Evolutionary conservation across 2,113 vertebrate species (phyloP).

Genomic region (Chaenogobius annularis): DNA sequence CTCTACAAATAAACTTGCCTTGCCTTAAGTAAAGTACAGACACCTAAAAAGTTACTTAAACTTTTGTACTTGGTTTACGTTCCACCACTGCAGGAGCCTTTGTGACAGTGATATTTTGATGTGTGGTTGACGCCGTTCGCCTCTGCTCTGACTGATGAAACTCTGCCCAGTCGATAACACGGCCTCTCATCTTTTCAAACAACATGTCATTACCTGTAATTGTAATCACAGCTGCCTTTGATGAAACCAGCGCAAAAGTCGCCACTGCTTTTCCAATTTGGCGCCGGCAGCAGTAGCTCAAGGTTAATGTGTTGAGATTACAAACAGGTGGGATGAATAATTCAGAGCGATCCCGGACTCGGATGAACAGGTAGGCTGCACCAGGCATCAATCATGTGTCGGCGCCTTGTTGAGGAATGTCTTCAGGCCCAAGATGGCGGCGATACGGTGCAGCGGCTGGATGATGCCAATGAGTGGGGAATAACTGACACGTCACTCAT

Average conservation of each 20-base stretch:
- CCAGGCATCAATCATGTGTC: conserved; percentile 45
- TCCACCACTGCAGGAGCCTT: conserved; percentile 26
- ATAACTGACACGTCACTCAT: conserved; percentile 63
- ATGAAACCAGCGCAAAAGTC: conserved; percentile 8
- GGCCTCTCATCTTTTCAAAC: conserved; percentile 31
- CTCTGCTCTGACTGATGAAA: conserved; percentile 37
- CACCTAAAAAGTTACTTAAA: too few relatives aligned
- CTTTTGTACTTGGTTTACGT: too few relatives aligned
- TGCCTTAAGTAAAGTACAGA: too few relatives aligned
- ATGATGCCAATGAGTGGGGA: conserved; percentile 25
- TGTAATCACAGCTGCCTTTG: conserved; percentile 44
- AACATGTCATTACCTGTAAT: conserved; percentile 48
- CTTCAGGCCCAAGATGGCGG: conserved; percentile 36
- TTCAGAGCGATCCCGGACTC: conserved; percentile 42
- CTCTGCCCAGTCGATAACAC: conserved; percentile 48
- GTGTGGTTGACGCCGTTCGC: conserved; percentile 42
- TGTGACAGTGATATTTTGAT: conserved; percentile 42
- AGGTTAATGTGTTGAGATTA: conserved; percentile 44
- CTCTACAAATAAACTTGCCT: too few relatives aligned
- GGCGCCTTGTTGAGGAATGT: conserved; percentile 28
- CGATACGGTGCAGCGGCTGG: conserved; percentile 13
- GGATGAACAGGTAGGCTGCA: conserved; percentile 36
- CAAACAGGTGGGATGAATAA: conserved; percentile 53
- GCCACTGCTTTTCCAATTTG: conserved; percentile 30
- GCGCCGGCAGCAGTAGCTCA: conserved; percentile 6